Percentiles rank a stretch among this genome's conserved stretches.
phyloP scores from a whole-genome alignment of 1,140 invertebrate species.

The Bradysia coprophila region DNA sequence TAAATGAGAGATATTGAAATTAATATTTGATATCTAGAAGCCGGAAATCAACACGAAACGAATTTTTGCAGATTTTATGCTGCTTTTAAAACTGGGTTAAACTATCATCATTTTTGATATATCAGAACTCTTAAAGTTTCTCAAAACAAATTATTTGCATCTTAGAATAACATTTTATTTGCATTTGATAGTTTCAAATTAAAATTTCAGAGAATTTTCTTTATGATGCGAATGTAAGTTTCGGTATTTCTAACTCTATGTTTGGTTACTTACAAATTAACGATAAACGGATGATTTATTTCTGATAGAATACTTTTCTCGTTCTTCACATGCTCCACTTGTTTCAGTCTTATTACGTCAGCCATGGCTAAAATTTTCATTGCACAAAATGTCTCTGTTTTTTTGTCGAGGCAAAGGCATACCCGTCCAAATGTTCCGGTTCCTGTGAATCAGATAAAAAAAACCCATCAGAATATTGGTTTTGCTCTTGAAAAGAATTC shows the following conservation, averaged over 20 bases:
- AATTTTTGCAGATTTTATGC: no score
- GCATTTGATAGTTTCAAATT: background rate
- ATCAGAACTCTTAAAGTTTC: background rate
- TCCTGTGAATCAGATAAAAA: constrained; percentile 37
- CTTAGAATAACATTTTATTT: background rate
- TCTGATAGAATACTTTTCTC: constrained; percentile 78
- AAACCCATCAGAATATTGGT: constrained; percentile 2
- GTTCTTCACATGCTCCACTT: constrained; percentile 88
- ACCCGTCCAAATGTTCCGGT: constrained; percentile 90
- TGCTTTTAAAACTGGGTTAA: no score
- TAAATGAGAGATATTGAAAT: constrained; percentile 16
- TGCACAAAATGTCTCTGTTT: constrained; percentile 60
- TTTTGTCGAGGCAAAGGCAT: constrained; percentile 62
- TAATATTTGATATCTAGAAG: constrained; percentile 2
- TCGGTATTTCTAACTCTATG: no score
- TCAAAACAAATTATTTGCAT: background rate
- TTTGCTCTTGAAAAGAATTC: no score
- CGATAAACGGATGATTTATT: constrained; percentile 85
- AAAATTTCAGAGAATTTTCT: background rate
- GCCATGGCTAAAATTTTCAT: constrained; percentile 84
- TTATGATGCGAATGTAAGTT: background rate
- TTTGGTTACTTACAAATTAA: constrained; percentile 87
- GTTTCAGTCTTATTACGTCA: constrained; percentile 82
- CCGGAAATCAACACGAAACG: constrained; percentile 2
- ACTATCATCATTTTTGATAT: background rate